Base-by-base conservation (phyloP, 2,888 invertebrate species). In the Trichopoda pennipes region DNA sequence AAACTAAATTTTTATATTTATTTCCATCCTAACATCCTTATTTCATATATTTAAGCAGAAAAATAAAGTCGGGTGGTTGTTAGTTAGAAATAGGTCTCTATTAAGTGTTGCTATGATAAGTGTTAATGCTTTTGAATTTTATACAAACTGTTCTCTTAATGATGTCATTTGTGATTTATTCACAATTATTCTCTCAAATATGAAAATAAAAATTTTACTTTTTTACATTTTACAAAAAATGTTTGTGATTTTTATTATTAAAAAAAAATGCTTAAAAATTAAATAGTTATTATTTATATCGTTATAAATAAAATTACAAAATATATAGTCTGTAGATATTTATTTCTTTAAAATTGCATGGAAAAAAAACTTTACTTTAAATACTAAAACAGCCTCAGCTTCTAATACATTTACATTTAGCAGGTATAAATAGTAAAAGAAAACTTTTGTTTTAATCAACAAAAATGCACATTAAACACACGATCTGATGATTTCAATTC, bases 331-430 rank as follows among this genome's bases (percentile, higher is more conserved):
- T 1, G 38, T 38, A 8, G 7, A 55, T 38, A 12, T 53, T n/a
- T 12, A 38, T 21, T 38, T 53, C 6, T 60, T 28, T 28, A 53
- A 72, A 49, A 35, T 1, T 47, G 51, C 2, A 28, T n/a, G n/a
- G n/a, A 28, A 28, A 51, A 28, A 51, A 58, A 76, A 17, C n/a
- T n/a, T 72, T 68, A 42, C 49, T 68, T 68, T 60, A 68, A 55
- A 58, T 38, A 19, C 9, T 69, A 80, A 80, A 79, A 72, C 63
- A 78, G 81, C 78, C 78, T 81, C 74, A 70, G 44, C 56, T 74
- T 38, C 28, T 49, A 81, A 78, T 77, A 77, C 63, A 51, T 17
- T 61, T 66, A 44, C 21, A 28, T 1, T 28, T 28, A 28, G 9
- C 3, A 47, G 28, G 63, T 28, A 60, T 64, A n/a, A 68, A 64